Conservation (phyloP, 1,140 invertebrate genomes). For the Drosophila tristis region DNA sequence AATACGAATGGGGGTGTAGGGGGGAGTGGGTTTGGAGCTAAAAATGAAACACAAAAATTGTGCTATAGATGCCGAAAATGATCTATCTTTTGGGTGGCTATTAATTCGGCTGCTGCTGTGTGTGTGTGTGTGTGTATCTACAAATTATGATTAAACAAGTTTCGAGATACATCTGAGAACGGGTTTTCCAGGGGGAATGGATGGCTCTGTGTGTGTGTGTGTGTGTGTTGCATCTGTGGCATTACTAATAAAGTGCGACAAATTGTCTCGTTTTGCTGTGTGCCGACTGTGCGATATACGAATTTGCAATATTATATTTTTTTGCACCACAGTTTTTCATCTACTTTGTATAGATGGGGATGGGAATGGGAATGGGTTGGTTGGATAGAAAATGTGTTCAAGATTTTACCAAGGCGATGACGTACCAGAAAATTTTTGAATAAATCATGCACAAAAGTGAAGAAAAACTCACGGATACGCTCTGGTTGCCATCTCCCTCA, state of each 20-base stretch:
- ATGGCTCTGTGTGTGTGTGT: neutral
- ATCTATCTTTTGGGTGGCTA: conserved; percentile 40
- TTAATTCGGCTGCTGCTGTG: conserved; percentile 34
- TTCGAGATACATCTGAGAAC: conserved; percentile 38
- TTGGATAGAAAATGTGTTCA: conserved; percentile 1
- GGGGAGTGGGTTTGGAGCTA: neutral
- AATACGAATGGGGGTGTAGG: neutral
- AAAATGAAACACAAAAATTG: conserved; percentile 27
- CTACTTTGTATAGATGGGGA: too few species aligned
- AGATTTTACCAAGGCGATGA: conserved; percentile 53
- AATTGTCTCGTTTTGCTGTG: conserved; percentile 31
- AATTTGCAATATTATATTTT: neutral
- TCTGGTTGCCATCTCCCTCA: conserved; percentile 35
- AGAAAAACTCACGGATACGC: conserved; percentile 44
- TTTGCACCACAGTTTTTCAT: too few species aligned
- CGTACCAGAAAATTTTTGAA: conserved; percentile 41
- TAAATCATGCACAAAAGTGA: conserved; percentile 54
- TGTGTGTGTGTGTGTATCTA: conserved; percentile 35
- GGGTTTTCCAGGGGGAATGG: conserved; percentile 7
- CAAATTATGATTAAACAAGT: conserved; percentile 58
- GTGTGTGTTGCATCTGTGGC: conserved; percentile 3
- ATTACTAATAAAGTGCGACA: conserved; percentile 39
- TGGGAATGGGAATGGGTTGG: too few species aligned
- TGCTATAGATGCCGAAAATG: conserved; percentile 25
- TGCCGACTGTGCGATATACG: neutral